Evolutionary conservation across 1,140 invertebrate species (phyloP), one percentile per base, ranked within the genome.

Genomic region (Sinella curviseta): DNA sequence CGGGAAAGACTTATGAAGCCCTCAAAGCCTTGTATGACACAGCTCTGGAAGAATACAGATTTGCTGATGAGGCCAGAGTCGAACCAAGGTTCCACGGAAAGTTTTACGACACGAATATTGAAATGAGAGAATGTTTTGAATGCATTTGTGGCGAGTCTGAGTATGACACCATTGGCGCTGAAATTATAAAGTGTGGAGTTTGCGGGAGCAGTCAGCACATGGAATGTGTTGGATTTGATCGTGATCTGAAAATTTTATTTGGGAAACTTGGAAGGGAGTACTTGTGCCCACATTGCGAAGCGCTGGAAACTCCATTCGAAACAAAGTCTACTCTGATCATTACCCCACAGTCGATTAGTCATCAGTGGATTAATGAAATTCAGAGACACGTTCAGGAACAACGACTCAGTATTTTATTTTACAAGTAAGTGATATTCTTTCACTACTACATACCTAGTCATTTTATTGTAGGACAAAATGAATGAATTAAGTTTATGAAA

Each of bases 361-460:
- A 89, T 80, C 93, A 95, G 85, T 95, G 94, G 94, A 86, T 89
- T 8, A 88, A 91, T n/a, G 94, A 95, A 85, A 92, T 94, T 74
- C 82, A 87, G 54, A 91, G 90, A 82, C 93, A 94, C 85, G 86
- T 93, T 16, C 84, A 85, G 0, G 86, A 88, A 31, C 85, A 88
- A 35, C 81, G 85, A 34, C 85, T 92, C 16, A 89, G 87, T 84
- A 89, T 93, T 16, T 86, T 91, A 48, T 86, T 90, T 74, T 92
- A 92, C 83, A 85, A 87, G 81, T 85, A 73, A 80, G 77, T 77
- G 83, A 14, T 28, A 55, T 14, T n/a, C n/a, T n/a, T n/a, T n/a
- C n/a, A n/a, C n/a, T n/a, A n/a, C n/a, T n/a, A 33, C 17, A 14
- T 16, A 31, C n/a, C n/a, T 20, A 31, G 12, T 16, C 28, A 70